phyloP scores from a whole-genome alignment of 2,797 vertebrate genomes.

The Typhlichthys subterraneus region DNA sequence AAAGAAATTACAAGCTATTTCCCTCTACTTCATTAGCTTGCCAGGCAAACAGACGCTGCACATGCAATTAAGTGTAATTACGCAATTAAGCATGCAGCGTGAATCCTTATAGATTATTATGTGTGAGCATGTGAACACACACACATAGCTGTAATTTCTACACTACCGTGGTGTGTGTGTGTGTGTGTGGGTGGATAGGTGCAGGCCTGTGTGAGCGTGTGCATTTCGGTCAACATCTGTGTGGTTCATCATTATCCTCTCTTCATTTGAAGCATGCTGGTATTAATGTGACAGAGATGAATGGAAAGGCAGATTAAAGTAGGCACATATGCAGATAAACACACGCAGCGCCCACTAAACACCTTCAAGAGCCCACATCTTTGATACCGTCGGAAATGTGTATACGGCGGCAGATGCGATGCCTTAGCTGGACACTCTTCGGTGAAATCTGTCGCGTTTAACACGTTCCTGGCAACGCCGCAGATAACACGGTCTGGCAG shows the following conservation, averaged over 20 bases:
- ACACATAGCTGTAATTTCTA: slow-evolving; percentile 38
- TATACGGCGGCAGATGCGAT: not conserved
- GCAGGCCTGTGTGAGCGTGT: not conserved
- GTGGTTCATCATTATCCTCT: not conserved
- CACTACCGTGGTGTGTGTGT: slow-evolving; percentile 36
- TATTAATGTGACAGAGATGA: slow-evolving; percentile 8
- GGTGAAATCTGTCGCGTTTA: slow-evolving; percentile 16
- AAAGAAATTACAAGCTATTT: slow-evolving; percentile 59
- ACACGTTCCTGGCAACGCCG: slow-evolving; percentile 14
- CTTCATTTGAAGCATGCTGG: not conserved
- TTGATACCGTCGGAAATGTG: not conserved
- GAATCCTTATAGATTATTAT: slow-evolving; percentile 40
- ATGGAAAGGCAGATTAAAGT: slow-evolving; percentile 13
- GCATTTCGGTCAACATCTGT: not conserved
- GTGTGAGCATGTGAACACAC: slow-evolving; percentile 22
- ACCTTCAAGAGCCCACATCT: not conserved
- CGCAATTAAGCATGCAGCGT: slow-evolving; percentile 64
- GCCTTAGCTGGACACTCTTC: not conserved
- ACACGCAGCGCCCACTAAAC: not conserved
- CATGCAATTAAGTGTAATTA: slow-evolving; percentile 70
- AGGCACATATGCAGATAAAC: not conserved
- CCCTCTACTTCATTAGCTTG: slow-evolving; percentile 65
- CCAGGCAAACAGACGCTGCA: slow-evolving; percentile 60
- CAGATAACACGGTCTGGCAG: slow-evolving; percentile 9
- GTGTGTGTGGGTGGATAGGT: not conserved